Conservation (phyloP, 2,113 vertebrate species). For the Puntigrus tetrazona region DNA sequence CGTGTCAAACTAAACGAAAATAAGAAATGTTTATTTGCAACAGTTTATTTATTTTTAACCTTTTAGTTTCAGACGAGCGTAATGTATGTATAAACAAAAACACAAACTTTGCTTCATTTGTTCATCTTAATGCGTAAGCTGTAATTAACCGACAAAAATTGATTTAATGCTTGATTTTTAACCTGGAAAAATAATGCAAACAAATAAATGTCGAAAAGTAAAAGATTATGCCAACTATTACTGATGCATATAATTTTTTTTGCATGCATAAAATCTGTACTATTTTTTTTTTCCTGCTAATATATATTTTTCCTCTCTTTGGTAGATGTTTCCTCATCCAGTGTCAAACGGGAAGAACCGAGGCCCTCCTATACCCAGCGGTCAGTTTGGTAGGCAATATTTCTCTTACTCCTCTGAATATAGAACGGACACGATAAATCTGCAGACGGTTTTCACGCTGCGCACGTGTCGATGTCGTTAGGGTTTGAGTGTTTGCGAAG, state of each 20-base stretch:
- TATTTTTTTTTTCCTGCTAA: too few relatives aligned
- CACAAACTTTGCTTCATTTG: too few relatives aligned
- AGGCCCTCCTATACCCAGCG: constrained; percentile 82
- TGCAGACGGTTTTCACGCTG: not conserved
- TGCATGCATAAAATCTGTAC: too few relatives aligned
- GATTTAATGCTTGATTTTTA: too few relatives aligned
- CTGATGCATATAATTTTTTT: too few relatives aligned
- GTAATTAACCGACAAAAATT: too few relatives aligned
- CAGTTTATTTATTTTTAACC: too few relatives aligned
- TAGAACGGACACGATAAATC: not conserved
- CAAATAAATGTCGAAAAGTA: not conserved
- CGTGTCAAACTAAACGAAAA: too few relatives aligned
- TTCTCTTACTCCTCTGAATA: not conserved
- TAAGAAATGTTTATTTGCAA: too few relatives aligned
- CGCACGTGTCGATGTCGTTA: not conserved
- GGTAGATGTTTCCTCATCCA: constrained; percentile 94
- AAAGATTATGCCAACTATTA: not conserved
- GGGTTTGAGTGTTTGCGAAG: constrained; percentile 1
- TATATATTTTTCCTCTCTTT: constrained; percentile 50
- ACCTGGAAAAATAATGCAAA: not conserved
- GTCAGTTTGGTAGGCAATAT: constrained; percentile 85
- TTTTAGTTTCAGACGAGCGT: too few relatives aligned
- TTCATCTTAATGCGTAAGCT: too few relatives aligned
- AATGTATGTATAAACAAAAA: too few relatives aligned
- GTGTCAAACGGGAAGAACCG: constrained; percentile 91